These are phyloP conservation scores for Seira ritae DNA, from an alignment of 2,888 invertebrate genomes.

Conservation along the genomic window DNA sequence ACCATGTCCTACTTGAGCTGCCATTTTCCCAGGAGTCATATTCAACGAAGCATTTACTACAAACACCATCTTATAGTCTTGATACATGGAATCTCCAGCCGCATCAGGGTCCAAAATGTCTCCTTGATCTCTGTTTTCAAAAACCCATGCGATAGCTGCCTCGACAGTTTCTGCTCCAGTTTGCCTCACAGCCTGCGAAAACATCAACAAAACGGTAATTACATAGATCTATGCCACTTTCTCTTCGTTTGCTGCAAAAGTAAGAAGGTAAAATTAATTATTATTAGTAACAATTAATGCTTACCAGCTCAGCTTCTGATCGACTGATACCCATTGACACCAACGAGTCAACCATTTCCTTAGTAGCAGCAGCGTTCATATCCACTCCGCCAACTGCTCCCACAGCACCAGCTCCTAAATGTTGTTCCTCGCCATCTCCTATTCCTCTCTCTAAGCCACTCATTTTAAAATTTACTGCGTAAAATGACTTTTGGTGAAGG, in stretches of 20 bases:
- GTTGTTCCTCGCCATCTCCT: conserved; percentile 51
- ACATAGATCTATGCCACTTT: too few species aligned
- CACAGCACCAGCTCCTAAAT: conserved; percentile 42
- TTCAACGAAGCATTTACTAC: conserved; percentile 71
- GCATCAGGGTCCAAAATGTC: conserved; percentile 61
- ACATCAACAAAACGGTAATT: not conserved
- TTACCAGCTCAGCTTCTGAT: conserved; percentile 71
- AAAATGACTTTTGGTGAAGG: not conserved
- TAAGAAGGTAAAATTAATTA: too few species aligned
- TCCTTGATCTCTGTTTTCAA: conserved; percentile 71
- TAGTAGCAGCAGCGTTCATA: conserved; percentile 65
- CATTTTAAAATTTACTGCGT: conserved; percentile 24
- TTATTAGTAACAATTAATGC: too few species aligned
- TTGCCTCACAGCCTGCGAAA: conserved; percentile 70
- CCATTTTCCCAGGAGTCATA: conserved; percentile 73
- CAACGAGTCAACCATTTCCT: conserved; percentile 70
- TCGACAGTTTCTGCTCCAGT: conserved; percentile 73
- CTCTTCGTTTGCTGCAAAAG: too few species aligned
- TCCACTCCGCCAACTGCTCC: conserved; percentile 66
- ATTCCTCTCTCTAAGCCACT: conserved; percentile 48
- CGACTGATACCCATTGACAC: conserved; percentile 71
- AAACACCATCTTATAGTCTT: conserved; percentile 73
- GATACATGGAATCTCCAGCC: conserved; percentile 63
- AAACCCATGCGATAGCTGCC: conserved; percentile 72
- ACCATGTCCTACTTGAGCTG: conserved; percentile 72